Conservation (phyloP, 2,797 vertebrate genomes). For the Danionella dracula region DNA sequence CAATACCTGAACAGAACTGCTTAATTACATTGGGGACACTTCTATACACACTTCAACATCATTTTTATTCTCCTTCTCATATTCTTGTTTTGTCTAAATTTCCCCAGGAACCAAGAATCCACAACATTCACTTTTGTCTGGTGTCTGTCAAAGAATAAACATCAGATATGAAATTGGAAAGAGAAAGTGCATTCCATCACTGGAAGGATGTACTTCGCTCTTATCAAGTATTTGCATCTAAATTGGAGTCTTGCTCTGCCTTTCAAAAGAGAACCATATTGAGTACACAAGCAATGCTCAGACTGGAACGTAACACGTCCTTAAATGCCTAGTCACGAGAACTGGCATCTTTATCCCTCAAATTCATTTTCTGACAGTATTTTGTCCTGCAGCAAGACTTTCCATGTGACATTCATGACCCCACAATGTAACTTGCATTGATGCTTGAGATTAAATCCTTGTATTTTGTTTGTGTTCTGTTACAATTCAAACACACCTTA, state of each 20-base stretch:
- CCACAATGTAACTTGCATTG: not conserved
- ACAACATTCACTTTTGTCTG: conserved; percentile 48
- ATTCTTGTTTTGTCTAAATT: conserved; percentile 35
- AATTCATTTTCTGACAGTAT: conserved; percentile 3
- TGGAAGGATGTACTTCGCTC: conserved; percentile 41
- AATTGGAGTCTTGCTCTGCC: conserved; percentile 49
- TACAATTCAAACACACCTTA: no score
- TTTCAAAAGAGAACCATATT: conserved; percentile 42
- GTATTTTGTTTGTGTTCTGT: not conserved
- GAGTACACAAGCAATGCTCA: conserved; percentile 25
- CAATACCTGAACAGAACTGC: conserved; percentile 4
- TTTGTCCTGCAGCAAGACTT: conserved; percentile 9
- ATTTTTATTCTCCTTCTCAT: not conserved
- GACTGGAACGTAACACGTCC: conserved; percentile 35
- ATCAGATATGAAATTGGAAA: conserved; percentile 49
- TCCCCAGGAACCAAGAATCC: conserved; percentile 21
- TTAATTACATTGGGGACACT: conserved; percentile 48
- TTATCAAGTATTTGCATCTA: conserved; percentile 53
- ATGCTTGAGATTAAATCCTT: not conserved
- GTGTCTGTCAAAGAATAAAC: conserved; percentile 48
- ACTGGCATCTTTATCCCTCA: conserved; percentile 28
- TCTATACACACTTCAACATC: no score
- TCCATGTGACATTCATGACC: conserved; percentile 15
- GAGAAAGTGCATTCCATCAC: conserved; percentile 38
- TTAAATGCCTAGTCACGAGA: conserved; percentile 36